phyloP scores from a whole-genome alignment of 2,797 vertebrate species.

The Poliocrania exsul region DNA sequence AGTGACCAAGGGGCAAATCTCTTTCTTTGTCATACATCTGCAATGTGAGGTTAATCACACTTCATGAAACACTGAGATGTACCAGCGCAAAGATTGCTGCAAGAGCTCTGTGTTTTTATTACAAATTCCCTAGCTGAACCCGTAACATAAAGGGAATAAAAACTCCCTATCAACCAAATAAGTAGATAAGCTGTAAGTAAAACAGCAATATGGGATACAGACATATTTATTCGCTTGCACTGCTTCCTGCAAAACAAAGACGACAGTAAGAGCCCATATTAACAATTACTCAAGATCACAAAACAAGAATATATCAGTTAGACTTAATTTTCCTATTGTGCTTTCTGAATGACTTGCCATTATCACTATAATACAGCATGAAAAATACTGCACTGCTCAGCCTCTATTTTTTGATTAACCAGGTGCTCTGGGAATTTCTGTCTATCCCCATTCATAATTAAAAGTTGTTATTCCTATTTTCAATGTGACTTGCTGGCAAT shows the following conservation, averaged over 20 bases:
- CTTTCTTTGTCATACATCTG: neutral
- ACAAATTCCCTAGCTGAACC: neutral
- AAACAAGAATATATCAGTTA: neutral
- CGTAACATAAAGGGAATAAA: neutral
- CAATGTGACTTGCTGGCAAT: neutral
- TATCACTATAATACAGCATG: neutral
- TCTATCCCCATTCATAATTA: slow-evolving; percentile 33
- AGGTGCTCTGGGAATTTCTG: slow-evolving; percentile 35
- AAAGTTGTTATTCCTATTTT: slow-evolving; percentile 16
- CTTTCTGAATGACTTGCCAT: neutral
- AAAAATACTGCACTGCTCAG: neutral
- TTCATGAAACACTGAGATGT: neutral
- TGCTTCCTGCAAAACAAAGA: neutral
- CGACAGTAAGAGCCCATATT: neutral
- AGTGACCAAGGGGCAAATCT: neutral
- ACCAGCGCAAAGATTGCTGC: neutral
- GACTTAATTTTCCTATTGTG: neutral
- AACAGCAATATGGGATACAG: neutral
- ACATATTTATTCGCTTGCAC: neutral
- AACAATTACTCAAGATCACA: neutral
- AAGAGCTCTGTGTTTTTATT: neutral
- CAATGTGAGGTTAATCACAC: neutral
- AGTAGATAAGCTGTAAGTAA: neutral
- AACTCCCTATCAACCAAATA: neutral
- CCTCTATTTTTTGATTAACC: slow-evolving; percentile 28